A percentile compares a stretch with the other conserved stretches of the same genome.
Evolutionary conservation across 2,888 invertebrate species (phyloP).

Genomic region (Leptopilina drosophilae): DNA sequence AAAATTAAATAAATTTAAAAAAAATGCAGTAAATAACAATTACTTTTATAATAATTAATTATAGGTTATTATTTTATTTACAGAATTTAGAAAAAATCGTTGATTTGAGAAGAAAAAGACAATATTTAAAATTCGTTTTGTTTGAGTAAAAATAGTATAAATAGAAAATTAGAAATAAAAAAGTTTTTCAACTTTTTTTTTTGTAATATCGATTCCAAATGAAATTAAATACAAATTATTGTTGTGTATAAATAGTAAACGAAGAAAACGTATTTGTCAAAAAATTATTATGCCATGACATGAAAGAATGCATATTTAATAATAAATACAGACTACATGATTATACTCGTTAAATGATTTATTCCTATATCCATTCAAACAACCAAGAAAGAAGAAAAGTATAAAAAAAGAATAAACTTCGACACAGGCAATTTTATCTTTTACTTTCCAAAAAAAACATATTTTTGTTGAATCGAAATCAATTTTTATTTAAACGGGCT

Average conservation of each 20-base stretch:
- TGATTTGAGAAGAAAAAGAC: too few relatives aligned
- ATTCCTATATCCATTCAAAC: neutral
- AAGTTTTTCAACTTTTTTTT: too few relatives aligned
- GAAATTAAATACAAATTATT: neutral
- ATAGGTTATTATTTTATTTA: too few relatives aligned
- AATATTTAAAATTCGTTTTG: too few relatives aligned
- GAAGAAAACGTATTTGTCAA: neutral
- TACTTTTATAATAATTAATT: too few relatives aligned
- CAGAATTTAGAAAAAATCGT: too few relatives aligned
- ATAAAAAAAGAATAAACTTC: neutral
- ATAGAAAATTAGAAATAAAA: too few relatives aligned
- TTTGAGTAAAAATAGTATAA: too few relatives aligned
- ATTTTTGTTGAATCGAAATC: neutral
- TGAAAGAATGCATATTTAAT: conserved; percentile 2
- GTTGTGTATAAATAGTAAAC: neutral
- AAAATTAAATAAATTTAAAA: too few relatives aligned
- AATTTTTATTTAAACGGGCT: neutral
- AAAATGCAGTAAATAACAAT: too few relatives aligned
- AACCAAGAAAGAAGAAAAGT: too few relatives aligned
- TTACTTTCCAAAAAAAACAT: neutral
- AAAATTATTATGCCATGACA: conserved; percentile 23
- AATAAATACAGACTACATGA: neutral
- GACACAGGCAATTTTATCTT: neutral
- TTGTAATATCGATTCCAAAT: too few relatives aligned
- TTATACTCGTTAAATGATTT: neutral